Evolutionary conservation across 1,140 invertebrate species (phyloP).

Genomic region (Chionoecetes opilio): DNA sequence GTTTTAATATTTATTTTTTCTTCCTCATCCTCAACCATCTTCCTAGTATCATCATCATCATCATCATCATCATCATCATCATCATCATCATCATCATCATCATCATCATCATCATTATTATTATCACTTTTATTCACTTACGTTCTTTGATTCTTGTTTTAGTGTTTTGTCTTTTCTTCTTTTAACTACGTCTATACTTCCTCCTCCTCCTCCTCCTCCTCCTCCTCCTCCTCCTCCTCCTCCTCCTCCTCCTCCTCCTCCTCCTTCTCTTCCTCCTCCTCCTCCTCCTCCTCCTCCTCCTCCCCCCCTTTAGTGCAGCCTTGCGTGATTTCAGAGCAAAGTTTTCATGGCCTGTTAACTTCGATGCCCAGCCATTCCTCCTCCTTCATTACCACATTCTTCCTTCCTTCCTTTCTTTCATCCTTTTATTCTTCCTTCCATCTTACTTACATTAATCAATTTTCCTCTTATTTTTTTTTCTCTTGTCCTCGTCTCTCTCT

Average conservation of each 20-base stretch:
- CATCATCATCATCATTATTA: not conserved
- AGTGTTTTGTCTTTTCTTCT: not conserved
- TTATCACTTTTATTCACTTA: not conserved
- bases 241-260: too few species aligned
- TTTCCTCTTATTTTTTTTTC: not conserved
- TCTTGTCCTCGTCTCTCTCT: not conserved
- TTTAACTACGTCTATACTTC: not conserved
- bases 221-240: too few species aligned
- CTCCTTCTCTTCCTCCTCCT: not conserved
- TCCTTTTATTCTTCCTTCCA: not conserved
- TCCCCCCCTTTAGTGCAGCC: not conserved
- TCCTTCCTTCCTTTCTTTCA: not conserved
- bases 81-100: too few species aligned
- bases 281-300: not conserved
- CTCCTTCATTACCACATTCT: not conserved
- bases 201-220: not conserved
- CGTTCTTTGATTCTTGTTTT: not conserved
- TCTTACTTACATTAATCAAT: not conserved
- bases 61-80: too few species aligned
- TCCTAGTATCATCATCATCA: too few species aligned
- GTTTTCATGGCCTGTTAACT: slow-evolving; percentile 10
- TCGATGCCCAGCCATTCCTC: not conserved
- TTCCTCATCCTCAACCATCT: too few species aligned
- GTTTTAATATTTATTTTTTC: too few species aligned
- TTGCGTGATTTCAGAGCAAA: not conserved